phyloP scores from a whole-genome alignment of 2,888 invertebrate genomes.

The Apeira syringaria region DNA sequence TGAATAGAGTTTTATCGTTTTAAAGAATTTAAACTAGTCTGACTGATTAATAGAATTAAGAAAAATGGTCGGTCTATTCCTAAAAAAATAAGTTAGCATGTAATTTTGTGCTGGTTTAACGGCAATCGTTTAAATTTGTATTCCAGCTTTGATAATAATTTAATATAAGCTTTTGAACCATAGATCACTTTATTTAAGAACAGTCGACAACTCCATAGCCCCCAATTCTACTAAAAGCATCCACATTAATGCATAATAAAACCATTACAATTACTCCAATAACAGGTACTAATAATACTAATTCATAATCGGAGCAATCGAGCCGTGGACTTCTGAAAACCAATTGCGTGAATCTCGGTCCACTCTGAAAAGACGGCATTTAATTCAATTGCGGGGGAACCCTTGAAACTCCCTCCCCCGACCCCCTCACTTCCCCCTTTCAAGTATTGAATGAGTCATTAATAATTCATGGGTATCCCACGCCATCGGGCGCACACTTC shows the following conservation, averaged over 20 bases:
- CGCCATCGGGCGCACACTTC: constrained; percentile 33
- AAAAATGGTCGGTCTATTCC: too few species aligned
- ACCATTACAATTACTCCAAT: constrained; percentile 2
- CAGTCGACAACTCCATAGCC: too few species aligned
- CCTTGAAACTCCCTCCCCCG: constrained; percentile 2
- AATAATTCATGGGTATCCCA: constrained; percentile 41
- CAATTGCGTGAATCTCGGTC: constrained; percentile 36
- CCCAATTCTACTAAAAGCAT: too few species aligned
- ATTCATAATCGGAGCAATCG: constrained; percentile 8
- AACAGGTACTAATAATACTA: not conserved
- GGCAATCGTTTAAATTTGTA: too few species aligned
- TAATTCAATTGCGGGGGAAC: constrained; percentile 45
- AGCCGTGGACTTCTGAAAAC: constrained; percentile 15
- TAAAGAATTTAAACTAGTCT: too few species aligned
- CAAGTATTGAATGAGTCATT: constrained; percentile 42
- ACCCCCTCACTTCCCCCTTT: constrained; percentile 9
- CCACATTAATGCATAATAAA: not conserved
- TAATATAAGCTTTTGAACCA: too few species aligned
- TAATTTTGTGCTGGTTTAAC: too few species aligned
- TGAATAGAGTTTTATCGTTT: too few species aligned
- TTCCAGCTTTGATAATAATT: too few species aligned
- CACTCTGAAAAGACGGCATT: constrained; percentile 37
- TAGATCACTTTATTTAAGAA: too few species aligned
- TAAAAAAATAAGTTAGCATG: too few species aligned
- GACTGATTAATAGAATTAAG: too few species aligned